These are phyloP conservation scores for Spodoptera littoralis DNA, from an alignment of 2,888 invertebrate species.

Conservation along the genomic window DNA sequence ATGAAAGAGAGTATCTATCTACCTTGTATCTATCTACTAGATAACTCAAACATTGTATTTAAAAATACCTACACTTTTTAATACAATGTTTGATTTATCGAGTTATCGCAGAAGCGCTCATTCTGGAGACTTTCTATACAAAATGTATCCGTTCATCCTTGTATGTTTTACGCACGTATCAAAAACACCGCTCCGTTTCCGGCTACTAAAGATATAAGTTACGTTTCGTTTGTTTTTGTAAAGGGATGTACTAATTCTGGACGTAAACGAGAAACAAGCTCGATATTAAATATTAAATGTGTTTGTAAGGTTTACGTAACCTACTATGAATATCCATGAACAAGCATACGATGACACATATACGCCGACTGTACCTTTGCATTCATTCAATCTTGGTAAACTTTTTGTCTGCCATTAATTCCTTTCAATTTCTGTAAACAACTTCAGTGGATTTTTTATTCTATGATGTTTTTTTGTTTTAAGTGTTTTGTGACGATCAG, in stretches of 20 bases:
- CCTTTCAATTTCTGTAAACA: constrained; percentile 24
- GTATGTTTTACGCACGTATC: too few relatives aligned
- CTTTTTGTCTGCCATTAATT: constrained; percentile 13
- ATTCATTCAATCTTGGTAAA: constrained; percentile 11
- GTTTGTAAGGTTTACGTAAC: constrained; percentile 54
- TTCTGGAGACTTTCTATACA: too few relatives aligned
- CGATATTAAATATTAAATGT: constrained; percentile 23
- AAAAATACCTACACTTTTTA: too few relatives aligned
- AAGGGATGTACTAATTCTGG: neutral
- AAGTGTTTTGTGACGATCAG: constrained; percentile 4
- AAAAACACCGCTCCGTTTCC: too few relatives aligned
- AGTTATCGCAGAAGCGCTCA: too few relatives aligned
- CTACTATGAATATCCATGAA: constrained; percentile 57
- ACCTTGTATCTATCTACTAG: too few relatives aligned
- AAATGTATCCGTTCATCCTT: too few relatives aligned
- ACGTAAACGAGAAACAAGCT: constrained; percentile 13
- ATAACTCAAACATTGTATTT: too few relatives aligned
- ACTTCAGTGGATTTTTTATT: constrained; percentile 5
- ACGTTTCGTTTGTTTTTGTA: too few relatives aligned
- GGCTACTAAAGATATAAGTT: too few relatives aligned
- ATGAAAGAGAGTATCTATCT: too few relatives aligned
- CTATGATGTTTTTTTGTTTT: neutral
- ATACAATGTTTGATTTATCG: too few relatives aligned
- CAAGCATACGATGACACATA: constrained; percentile 53
- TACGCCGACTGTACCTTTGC: constrained; percentile 29